Conservation (phyloP, 1,140 invertebrate species). For the Amphibalanus amphitrite region DNA sequence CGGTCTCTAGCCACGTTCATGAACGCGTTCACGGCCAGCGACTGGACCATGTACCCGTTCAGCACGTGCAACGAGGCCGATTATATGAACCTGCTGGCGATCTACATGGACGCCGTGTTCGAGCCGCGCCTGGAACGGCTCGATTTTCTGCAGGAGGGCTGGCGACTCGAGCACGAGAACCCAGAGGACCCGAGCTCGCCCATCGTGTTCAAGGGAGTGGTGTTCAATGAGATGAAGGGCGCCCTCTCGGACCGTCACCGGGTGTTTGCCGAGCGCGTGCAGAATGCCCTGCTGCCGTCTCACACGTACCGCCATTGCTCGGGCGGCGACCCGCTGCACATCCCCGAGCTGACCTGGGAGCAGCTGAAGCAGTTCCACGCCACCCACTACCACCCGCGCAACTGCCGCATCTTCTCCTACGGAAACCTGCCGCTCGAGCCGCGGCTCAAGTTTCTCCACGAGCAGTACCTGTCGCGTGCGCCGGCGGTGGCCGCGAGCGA, state of each 20-base stretch:
- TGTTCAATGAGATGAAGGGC: conserved; percentile 98
- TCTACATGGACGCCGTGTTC: conserved; percentile 42
- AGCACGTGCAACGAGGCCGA: conserved; percentile 79
- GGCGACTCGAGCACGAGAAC: conserved; percentile 72
- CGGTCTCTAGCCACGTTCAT: conserved; percentile 85
- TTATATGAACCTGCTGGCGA: conserved; percentile 56
- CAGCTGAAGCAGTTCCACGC: conserved; percentile 68
- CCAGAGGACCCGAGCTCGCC: conserved; percentile 49
- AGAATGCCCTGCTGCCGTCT: conserved; percentile 60
- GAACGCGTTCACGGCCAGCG: conserved; percentile 90
- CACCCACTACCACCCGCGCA: conserved; percentile 80
- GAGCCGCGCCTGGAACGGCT: conserved; percentile 55
- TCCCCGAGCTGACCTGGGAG: conserved; percentile 62
- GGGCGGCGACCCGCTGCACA: conserved; percentile 72
- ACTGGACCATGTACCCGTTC: conserved; percentile 89
- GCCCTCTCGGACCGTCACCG: conserved; percentile 73
- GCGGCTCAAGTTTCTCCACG: conserved; percentile 57
- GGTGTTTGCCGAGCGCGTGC: conserved; percentile 55
- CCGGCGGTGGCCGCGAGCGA: conserved; percentile 33
- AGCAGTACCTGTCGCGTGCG: conserved; percentile 44
- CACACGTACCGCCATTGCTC: conserved; percentile 73
- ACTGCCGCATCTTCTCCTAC: conserved; percentile 77
- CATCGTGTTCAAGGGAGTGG: conserved; percentile 78
- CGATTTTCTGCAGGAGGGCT: conserved; percentile 87
- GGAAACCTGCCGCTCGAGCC: conserved; percentile 66